Evolutionary conservation across 2,797 vertebrate genomes (phyloP), one percentile per base, ranked within the genome.

Genomic region (Myotis vivesi): DNA sequence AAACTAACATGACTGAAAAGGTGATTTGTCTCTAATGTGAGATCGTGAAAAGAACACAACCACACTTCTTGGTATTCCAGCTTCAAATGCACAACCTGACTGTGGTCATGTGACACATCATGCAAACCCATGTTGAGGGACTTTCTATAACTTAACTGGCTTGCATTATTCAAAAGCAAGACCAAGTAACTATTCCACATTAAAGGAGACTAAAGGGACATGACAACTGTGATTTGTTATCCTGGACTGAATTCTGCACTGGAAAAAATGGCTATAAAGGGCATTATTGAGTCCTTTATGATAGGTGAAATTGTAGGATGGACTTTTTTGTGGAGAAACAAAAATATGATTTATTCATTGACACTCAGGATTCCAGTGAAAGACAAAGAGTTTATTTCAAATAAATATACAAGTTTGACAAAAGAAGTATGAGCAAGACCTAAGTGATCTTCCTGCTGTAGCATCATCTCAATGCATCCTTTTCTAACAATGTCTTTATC

Each of bases 311-410:
- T 4, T 53, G 20, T 71, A 89, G 68, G 73, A 30, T 16, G 25
- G 33, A 57, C 25, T 79, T 9, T 36, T 77, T 73, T 83, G 17
- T 87, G 10, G 25, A 76, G 87, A 87, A 88, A 57, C 49, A 79
- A 51, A 84, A 57, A 87, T 73, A 73, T 76, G 19, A 76, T 41
- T 81, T 57, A 89, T 71, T 88, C 55, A 57, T 33, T 66, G 73
- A 77, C 5, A 64, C 20, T 41, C 23, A 92, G 36, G 59, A 69
- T 71, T 33, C 62, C 64, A 73, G 57, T 53, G 28, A 87, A 95
- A 92, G 49, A 22, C 62, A 81, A 85, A 80, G 23, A 75, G 20
- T 87, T 59, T 87, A 79, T 89, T 92, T n/a, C 55, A 94, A 92
- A 93, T 23, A 94, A 57, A 55, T 38, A 75, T 25, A 81, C 16